These are phyloP conservation scores for Gastrophysa polygoni DNA, from an alignment of 2,888 invertebrate genomes.

Conservation along the genomic window DNA sequence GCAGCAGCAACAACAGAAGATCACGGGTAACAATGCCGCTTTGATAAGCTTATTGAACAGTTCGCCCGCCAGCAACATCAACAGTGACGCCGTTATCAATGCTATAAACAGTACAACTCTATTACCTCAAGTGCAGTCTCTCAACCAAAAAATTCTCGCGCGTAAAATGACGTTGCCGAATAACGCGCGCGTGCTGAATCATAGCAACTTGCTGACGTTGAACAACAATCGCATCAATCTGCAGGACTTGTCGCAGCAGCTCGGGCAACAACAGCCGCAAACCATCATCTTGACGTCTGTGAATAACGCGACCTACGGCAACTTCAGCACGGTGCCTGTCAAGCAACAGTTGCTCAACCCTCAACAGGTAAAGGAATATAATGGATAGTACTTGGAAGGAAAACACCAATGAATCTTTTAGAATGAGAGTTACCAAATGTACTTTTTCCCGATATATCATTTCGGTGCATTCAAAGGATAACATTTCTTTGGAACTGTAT, in stretches of 20 bases:
- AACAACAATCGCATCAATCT: conserved; percentile 51
- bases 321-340: too few relatives aligned
- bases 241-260: conserved; percentile 44
- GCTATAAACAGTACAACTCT: conserved; percentile 54
- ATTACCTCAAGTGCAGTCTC: conserved; percentile 49
- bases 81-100: conserved; percentile 63
- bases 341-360: neutral
- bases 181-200: conserved; percentile 56
- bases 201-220: conserved; percentile 57
- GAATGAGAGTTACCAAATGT: too few relatives aligned
- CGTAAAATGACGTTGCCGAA: conserved; percentile 66
- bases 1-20: conserved; percentile 46
- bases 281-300: conserved; percentile 56
- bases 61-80: conserved; percentile 68
- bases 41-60: conserved; percentile 80
- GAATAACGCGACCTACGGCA: conserved; percentile 48
- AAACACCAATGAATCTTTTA: too few relatives aligned
- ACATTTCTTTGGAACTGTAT: too few relatives aligned
- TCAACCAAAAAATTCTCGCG: conserved; percentile 59
- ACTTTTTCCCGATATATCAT: too few relatives aligned
- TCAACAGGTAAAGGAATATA: too few relatives aligned
- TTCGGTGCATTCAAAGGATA: too few relatives aligned
- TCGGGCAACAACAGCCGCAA: conserved; percentile 53
- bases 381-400: too few relatives aligned
- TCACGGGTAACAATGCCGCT: conserved; percentile 69